phyloP scores from a whole-genome alignment of 2,113 vertebrate genomes.

The Corythoichthys haematopterus region DNA sequence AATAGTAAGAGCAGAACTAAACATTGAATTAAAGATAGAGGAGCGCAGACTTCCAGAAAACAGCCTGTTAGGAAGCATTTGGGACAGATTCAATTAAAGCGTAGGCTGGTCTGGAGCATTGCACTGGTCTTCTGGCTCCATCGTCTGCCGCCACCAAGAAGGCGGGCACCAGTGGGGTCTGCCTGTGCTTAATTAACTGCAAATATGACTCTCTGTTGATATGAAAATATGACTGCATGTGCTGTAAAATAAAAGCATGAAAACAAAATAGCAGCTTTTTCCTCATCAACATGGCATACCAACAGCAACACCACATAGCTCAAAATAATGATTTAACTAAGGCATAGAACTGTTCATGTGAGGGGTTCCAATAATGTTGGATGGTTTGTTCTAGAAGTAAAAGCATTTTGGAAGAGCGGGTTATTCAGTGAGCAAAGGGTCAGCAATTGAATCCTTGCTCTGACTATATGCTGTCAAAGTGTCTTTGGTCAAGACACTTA shows the following conservation, averaged over 20 bases:
- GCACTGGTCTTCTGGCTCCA: constrained; percentile 44
- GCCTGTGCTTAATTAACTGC: not conserved
- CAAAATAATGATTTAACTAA: constrained; percentile 12
- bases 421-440: too few relatives aligned
- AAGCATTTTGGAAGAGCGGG: too few relatives aligned
- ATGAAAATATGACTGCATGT: constrained; percentile 41
- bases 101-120: constrained; percentile 39
- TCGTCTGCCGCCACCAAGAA: constrained; percentile 23
- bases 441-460: too few relatives aligned
- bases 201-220: constrained; percentile 32
- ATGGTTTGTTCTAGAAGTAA: not conserved
- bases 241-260: constrained; percentile 37
- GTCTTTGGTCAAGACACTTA: too few relatives aligned
- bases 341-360: constrained; percentile 11
- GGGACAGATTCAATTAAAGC: constrained; percentile 59
- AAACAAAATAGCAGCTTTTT: constrained; percentile 45
- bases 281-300: constrained; percentile 53
- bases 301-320: constrained; percentile 46
- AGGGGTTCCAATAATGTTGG: not conserved
- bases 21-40: constrained; percentile 38
- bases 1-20: not conserved
- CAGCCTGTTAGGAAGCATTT: constrained; percentile 54
- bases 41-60: constrained; percentile 43
- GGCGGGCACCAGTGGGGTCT: constrained; percentile 8
- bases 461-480: too few relatives aligned